Evolutionary conservation across 2,113 vertebrate species (phyloP).

Genomic region (Oreochromis spilurus): DNA sequence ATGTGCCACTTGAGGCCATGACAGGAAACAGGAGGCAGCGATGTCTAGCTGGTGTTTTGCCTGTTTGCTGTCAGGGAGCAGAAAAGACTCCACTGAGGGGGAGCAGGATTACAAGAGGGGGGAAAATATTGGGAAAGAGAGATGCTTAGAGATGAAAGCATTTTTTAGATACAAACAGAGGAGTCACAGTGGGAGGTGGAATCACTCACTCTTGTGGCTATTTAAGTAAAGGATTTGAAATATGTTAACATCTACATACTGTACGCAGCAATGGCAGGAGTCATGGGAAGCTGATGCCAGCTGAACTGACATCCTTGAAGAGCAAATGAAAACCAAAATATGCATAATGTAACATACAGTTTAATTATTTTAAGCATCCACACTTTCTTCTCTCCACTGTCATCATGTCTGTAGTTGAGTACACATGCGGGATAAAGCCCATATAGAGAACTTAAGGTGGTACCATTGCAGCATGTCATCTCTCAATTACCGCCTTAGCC

Average conservation of each 20-base stretch:
- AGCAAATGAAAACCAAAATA: neutral
- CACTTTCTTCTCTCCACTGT: neutral
- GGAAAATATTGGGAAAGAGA: neutral
- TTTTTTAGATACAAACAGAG: neutral
- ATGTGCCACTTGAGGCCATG: neutral
- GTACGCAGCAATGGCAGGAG: neutral
- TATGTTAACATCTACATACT: neutral
- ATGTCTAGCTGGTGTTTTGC: neutral
- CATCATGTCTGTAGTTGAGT: neutral
- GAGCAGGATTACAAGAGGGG: neutral
- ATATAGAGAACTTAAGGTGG: neutral
- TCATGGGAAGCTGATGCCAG: neutral
- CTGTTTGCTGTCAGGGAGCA: neutral
- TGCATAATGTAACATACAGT: neutral
- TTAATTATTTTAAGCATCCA: neutral
- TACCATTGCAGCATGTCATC: neutral
- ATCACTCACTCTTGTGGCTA: neutral
- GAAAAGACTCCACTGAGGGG: neutral
- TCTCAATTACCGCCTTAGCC: neutral
- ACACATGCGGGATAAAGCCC: neutral
- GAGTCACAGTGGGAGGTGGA: neutral
- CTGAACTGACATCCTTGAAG: neutral
- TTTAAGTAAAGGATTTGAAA: slow-evolving; percentile 13
- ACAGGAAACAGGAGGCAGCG: slow-evolving; percentile 18
- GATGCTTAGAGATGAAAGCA: neutral